Conservation (phyloP, 2,797 vertebrate genomes). For the Pseudochaenichthys georgianus region DNA sequence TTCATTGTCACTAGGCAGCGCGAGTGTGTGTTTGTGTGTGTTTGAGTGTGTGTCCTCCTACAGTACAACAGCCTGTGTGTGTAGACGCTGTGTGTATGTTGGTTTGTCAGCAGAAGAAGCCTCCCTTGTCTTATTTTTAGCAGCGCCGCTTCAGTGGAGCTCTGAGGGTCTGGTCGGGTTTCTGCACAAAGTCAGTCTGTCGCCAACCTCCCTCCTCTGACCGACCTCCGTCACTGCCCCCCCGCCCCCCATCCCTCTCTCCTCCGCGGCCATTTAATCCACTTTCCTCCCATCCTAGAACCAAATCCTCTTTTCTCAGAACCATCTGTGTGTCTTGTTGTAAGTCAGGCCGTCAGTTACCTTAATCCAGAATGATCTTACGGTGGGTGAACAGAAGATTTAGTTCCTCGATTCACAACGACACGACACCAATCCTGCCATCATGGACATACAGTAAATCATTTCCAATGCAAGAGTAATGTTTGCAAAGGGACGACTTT, state of each 20-base stretch:
- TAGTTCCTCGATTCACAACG: too few species aligned
- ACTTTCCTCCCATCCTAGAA: slow-evolving; percentile 13
- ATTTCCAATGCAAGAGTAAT: background rate
- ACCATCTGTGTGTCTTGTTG: background rate
- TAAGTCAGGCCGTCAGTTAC: background rate
- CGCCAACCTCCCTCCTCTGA: slow-evolving; percentile 70
- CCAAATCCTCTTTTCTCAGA: background rate
- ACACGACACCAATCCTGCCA: background rate
- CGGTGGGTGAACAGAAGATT: background rate
- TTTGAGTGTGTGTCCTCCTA: slow-evolving; percentile 52
- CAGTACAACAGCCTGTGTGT: slow-evolving; percentile 59
- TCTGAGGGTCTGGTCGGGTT: slow-evolving; percentile 82
- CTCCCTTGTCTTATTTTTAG: slow-evolving; percentile 85
- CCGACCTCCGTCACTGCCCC: slow-evolving; percentile 29
- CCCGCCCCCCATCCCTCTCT: slow-evolving; percentile 31
- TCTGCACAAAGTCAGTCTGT: slow-evolving; percentile 83
- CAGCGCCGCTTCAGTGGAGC: slow-evolving; percentile 73
- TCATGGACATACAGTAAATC: background rate
- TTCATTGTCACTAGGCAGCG: slow-evolving; percentile 63
- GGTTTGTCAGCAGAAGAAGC: slow-evolving; percentile 81
- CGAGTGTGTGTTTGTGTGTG: slow-evolving; percentile 58
- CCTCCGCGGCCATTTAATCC: slow-evolving; percentile 1
- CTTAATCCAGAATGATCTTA: background rate
- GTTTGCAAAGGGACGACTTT: background rate
- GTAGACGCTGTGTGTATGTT: slow-evolving; percentile 65